phyloP scores from a whole-genome alignment of 2,888 invertebrate species.

The Stramonita haemastoma region DNA sequence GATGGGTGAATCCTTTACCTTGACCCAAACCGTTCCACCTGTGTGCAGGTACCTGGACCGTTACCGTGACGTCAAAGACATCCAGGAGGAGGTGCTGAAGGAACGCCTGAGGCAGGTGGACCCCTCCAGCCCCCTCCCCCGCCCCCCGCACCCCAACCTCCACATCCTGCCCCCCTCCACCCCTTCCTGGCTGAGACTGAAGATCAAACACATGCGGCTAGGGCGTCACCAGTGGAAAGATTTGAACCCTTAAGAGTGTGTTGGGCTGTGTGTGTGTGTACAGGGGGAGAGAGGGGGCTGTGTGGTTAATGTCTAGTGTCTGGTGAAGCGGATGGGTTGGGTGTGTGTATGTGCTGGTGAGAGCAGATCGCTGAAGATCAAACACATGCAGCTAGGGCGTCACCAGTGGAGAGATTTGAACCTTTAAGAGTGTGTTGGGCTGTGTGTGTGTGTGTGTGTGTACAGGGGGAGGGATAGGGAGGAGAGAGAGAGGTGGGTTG shows the following conservation, averaged over 20 bases:
- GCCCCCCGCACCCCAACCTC: conserved; percentile 64
- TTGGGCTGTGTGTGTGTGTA: not conserved
- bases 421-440: not conserved
- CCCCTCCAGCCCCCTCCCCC: conserved; percentile 83
- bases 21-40: not conserved
- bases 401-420: conserved; percentile 63
- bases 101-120: conserved; percentile 85
- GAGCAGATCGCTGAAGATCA: conserved; percentile 46
- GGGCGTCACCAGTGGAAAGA: conserved; percentile 64
- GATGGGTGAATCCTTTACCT: too few species aligned
- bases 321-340: too few species aligned
- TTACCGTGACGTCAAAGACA: conserved; percentile 93
- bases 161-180: conserved; percentile 39
- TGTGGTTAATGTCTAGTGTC: too few species aligned
- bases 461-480: not conserved
- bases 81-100: conserved; percentile 85
- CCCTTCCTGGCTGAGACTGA: conserved; percentile 69
- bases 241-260: conserved; percentile 31
- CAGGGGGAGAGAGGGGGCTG: not conserved
- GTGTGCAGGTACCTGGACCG: conserved; percentile 89
- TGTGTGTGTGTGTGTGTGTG: not conserved
- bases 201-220: conserved; percentile 54
- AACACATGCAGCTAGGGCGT: conserved; percentile 53
- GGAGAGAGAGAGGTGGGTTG: not conserved
- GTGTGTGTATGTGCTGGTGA: too few species aligned